Evolutionary conservation across 2,113 vertebrate species (phyloP).

Genomic region (Tupaia chinensis): DNA sequence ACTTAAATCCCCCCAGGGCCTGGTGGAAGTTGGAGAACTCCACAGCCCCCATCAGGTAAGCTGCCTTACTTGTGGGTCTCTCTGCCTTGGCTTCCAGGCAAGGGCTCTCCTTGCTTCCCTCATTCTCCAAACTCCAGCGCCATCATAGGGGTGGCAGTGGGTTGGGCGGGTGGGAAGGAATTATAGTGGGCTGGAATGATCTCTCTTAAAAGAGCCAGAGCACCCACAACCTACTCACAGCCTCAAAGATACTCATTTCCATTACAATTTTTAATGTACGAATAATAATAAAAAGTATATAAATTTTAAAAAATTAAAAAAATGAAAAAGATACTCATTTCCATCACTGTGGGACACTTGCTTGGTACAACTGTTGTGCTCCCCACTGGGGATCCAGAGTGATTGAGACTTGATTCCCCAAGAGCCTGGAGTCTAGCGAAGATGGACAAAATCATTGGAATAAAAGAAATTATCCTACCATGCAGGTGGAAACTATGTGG

Average conservation of each 20-base stretch:
- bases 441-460: not conserved
- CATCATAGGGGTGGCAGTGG: not conserved
- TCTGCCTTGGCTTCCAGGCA: not conserved
- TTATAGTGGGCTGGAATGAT: not conserved
- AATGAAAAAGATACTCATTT: not conserved
- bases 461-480: not conserved
- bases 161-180: not conserved
- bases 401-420: not conserved
- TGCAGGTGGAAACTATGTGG: not conserved
- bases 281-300: too few species aligned
- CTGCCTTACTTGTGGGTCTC: not conserved
- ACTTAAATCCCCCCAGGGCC: conserved; percentile 96
- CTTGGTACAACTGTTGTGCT: not conserved
- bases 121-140: not conserved
- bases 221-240: not conserved
- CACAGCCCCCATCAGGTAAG: conserved; percentile 96
- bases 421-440: not conserved
- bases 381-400: not conserved
- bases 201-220: not conserved
- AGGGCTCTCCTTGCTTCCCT: not conserved
- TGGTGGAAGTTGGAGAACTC: conserved; percentile 97
- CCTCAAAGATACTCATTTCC: not conserved
- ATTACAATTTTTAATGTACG: too few species aligned
- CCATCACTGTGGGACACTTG: not conserved
- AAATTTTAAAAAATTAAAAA: too few species aligned